These are phyloP conservation scores for Hermodice carunculata DNA, from an alignment of 2,888 invertebrate species.

Conservation along the genomic window DNA sequence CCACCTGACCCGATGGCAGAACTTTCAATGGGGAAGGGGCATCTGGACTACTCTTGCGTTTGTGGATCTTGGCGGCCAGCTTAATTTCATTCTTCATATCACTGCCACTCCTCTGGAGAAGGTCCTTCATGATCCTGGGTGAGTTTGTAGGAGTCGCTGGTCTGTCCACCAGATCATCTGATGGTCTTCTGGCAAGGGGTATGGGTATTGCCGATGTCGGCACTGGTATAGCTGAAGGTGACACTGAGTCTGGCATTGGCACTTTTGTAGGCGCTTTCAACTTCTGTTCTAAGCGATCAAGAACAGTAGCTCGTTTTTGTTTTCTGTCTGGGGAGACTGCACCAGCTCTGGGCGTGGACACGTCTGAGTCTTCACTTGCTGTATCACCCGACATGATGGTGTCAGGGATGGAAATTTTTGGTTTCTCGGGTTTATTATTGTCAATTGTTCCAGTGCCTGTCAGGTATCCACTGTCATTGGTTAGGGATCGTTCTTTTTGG, in stretches of 20 bases:
- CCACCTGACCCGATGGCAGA: neutral
- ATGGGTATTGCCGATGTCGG: conserved; percentile 6
- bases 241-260: neutral
- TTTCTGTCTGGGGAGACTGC: too few relatives aligned
- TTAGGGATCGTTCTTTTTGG: too few relatives aligned
- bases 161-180: neutral
- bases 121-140: conserved; percentile 19
- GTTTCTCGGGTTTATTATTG: too few relatives aligned
- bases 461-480: conserved; percentile 12
- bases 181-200: too few relatives aligned
- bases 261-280: neutral
- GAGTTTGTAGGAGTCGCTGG: neutral
- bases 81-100: conserved; percentile 18
- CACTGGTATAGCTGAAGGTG: too few relatives aligned
- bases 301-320: too few relatives aligned
- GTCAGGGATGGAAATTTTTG: too few relatives aligned
- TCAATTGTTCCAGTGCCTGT: neutral
- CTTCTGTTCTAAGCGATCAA: conserved; percentile 16
- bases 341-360: too few relatives aligned
- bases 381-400: too few relatives aligned
- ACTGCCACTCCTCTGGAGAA: conserved; percentile 14
- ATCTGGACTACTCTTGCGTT: conserved; percentile 7
- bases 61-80: conserved; percentile 25
- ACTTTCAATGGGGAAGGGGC: conserved; percentile 12
- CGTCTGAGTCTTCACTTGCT: too few relatives aligned